These are phyloP conservation scores for Aplochiton taeniatus DNA, from an alignment of 2,797 vertebrate species.

Conservation along the genomic window DNA sequence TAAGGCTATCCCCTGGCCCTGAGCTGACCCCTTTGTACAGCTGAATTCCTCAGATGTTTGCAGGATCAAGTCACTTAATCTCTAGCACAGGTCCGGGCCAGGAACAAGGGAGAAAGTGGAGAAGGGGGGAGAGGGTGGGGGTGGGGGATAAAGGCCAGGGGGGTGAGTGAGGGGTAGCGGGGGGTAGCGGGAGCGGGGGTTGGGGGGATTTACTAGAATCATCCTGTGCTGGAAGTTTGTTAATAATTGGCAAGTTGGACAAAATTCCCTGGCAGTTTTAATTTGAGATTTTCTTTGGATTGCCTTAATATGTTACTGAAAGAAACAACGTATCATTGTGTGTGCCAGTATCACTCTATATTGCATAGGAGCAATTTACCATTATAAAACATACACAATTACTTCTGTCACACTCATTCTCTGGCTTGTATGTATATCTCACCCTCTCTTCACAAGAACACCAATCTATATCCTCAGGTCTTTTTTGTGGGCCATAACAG, in stretches of 20 bases:
- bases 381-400: too few species aligned
- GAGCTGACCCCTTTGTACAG: slow-evolving; percentile 78
- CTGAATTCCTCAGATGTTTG: slow-evolving; percentile 78
- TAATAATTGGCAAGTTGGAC: too few species aligned
- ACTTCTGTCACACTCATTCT: too few species aligned
- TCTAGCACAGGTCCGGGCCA: slow-evolving; percentile 50
- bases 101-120: slow-evolving; percentile 44
- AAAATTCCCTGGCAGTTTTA: too few species aligned
- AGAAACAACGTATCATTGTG: too few species aligned
- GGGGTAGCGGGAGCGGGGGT: slow-evolving; percentile 2
- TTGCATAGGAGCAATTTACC: too few species aligned
- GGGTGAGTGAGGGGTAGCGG: slow-evolving; percentile 8
- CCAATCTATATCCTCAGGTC: slow-evolving; percentile 77
- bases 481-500: slow-evolving; percentile 59
- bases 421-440: too few species aligned
- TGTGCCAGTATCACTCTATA: too few species aligned
- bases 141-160: slow-evolving; percentile 2
- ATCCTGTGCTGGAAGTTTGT: slow-evolving; percentile 60
- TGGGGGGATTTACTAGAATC: slow-evolving; percentile 16
- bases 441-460: slow-evolving; percentile 59
- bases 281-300: too few species aligned
- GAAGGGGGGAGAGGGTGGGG: slow-evolving; percentile 22
- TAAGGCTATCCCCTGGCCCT: slow-evolving; percentile 81
- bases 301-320: too few species aligned
- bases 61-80: slow-evolving; percentile 77